Conservation (phyloP, 2,797 vertebrate species). For the Champsocephalus gunnari region DNA sequence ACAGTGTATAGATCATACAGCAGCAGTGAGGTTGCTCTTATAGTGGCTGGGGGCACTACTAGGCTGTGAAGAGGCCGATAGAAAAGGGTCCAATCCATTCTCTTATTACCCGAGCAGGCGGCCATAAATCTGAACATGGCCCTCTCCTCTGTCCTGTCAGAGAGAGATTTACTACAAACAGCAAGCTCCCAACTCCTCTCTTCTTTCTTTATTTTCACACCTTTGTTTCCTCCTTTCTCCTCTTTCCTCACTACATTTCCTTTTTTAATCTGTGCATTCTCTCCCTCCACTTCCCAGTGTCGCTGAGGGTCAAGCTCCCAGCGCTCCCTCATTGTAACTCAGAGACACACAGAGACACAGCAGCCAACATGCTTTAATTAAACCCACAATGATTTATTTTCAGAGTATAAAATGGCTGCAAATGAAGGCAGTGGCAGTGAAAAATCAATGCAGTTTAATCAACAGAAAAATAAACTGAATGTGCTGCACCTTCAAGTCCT, state of each 20-base stretch:
- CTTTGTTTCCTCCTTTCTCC: conserved; percentile 21
- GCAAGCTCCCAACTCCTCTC: conserved; percentile 9
- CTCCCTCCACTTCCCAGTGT: conserved; percentile 22
- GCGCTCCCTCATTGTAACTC: conserved; percentile 21
- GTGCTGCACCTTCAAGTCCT: not conserved
- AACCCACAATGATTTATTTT: conserved; percentile 46
- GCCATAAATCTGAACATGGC: conserved; percentile 61
- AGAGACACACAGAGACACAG: conserved; percentile 45
- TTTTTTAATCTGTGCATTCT: conserved; percentile 18
- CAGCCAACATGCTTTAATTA: conserved; percentile 54
- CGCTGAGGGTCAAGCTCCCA: conserved; percentile 47
- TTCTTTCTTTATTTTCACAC: conserved; percentile 44
- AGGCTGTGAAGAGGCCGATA: conserved; percentile 18
- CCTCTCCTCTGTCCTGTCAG: conserved; percentile 29
- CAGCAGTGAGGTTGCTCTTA: conserved; percentile 25
- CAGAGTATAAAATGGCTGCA: conserved; percentile 28
- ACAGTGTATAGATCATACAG: conserved; percentile 36
- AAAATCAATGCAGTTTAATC: conserved; percentile 29
- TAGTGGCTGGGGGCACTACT: conserved; percentile 30
- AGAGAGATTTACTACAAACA: conserved; percentile 60
- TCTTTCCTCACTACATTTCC: conserved; percentile 26
- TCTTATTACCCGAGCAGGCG: conserved; percentile 60
- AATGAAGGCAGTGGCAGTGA: conserved; percentile 27
- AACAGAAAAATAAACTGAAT: conserved; percentile 19
- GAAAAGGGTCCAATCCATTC: conserved; percentile 63